Percentiles rank a stretch among this genome's conserved stretches.
phyloP scores from a whole-genome alignment of 2,888 invertebrate species.

The Pterobdella sp. region DNA sequence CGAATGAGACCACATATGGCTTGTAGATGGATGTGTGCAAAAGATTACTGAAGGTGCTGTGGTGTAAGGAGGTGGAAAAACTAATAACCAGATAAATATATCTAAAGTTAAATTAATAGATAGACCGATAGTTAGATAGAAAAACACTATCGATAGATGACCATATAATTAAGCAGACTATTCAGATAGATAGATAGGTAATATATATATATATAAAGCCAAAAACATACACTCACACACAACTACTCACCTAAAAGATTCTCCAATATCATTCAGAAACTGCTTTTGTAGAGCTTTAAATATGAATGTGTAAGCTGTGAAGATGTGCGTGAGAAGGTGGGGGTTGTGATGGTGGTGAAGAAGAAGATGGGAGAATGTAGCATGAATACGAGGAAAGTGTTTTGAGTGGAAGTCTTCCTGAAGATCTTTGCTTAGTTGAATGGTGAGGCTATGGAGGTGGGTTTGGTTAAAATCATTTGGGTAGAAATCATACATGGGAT shows the following conservation, averaged over 20 bases:
- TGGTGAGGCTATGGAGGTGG: slow-evolving; percentile 60
- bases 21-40: slow-evolving; percentile 66
- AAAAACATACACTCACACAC: neutral
- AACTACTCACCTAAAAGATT: slow-evolving; percentile 57
- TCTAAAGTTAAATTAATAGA: too few relatives aligned
- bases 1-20: slow-evolving; percentile 79
- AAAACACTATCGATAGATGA: too few relatives aligned
- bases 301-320: slow-evolving; percentile 76
- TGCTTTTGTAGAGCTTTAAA: slow-evolving; percentile 81
- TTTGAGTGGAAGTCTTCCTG: slow-evolving; percentile 75
- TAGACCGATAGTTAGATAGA: too few relatives aligned
- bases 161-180: too few relatives aligned
- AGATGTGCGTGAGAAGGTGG: slow-evolving; percentile 75
- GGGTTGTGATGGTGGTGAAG: slow-evolving; percentile 64
- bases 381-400: slow-evolving; percentile 70
- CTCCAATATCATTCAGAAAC: slow-evolving; percentile 69
- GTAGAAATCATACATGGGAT: neutral
- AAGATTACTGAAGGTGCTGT: slow-evolving; percentile 57
- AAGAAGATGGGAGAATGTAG: slow-evolving; percentile 64
- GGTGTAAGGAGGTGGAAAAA: neutral
- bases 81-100: too few relatives aligned
- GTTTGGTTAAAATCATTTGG: neutral
- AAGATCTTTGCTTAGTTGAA: slow-evolving; percentile 77
- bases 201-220: neutral
- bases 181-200: neutral